Base-by-base conservation (phyloP, 2,888 invertebrate genomes). In the Diplolepis rosae region DNA sequence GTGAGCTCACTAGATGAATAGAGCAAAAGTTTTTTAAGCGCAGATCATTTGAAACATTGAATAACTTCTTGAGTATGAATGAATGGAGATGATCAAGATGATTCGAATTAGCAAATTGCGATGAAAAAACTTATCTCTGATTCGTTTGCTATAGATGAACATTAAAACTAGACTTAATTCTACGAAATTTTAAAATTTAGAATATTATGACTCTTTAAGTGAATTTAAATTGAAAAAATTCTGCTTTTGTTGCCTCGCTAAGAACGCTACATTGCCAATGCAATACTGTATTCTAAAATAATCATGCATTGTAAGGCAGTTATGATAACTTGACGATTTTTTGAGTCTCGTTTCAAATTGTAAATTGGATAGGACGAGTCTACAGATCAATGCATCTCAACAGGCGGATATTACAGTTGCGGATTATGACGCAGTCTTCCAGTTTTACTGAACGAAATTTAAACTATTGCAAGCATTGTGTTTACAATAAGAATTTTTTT, bases 181-280 rank as follows among this genome's bases (percentile, higher is more conserved):
- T 35, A 61, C n/a, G 1, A 7, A 11, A 48, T 18, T 18, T 48
- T 48, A 15, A 9, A 48, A 48, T 18, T 48, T 48, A 15, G 18
- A 61, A 61, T 39, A 22, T 27, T 24, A 61, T 39, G 39, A 24
- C 35, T 6, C 13, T 24, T 4, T 3, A 32, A 6, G 48, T 22
- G 24, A 11, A 22, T 50, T 50, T 50, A 22, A 9, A 2, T 6
- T 18, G 22, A 22, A 22, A 5, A 22, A 6, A 7, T 50, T 50
- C 15, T 66, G n/a, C n/a, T n/a, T n/a, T 27, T 68, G 68, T 24
- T 39, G 27, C 42, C 68, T 61, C 56, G 68, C 61, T 61, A 61
- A 68, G 56, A 56, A 56, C 56, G 68, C 68, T 61, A 68, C 68
- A 68, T 68, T 48, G 50, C 56, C 68, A 68, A 35, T 52, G 67